Base-by-base conservation (phyloP, 2,113 vertebrate genomes). In the Lipotes vexillifer region DNA sequence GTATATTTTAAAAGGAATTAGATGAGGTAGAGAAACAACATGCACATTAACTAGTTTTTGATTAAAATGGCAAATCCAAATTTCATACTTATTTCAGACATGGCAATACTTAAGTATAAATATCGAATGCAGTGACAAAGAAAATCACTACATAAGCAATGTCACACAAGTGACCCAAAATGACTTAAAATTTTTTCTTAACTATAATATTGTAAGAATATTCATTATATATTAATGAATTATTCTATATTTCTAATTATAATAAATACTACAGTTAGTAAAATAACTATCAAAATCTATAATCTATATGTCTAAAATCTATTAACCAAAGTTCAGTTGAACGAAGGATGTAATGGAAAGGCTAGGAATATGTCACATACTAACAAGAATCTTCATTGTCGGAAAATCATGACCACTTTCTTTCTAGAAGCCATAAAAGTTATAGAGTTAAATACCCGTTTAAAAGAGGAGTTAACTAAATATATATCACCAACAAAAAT, bases 401-500 rank as follows among this genome's bases (percentile, higher is more conserved):
- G 25, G 36, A 93, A 90, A 96, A 96, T 71, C 46, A 75, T 38
- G 3, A 80, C 15, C 25, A 27, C 10, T 80, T 52, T 92, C 41
- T 59, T 92, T 81, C 29, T 20, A 87, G 52, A 94, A 90, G 44
- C 20, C 14, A 41, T n/a, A 72, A 85, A 90, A 66, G 12, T 25
- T 69, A 93, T 23, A 20, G 23, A 68, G 61, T 66, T 77, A 74
- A 88, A 72, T 38, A 31, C 3, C 88, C 31, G 75, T 21, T 88
- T 94, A 44, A 75, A 93, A 96, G 38, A 93, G 2, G 21, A 88
- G 66, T 44, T 95, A 93, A 96, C 38, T 68, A 27, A 63, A 29
- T 31, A 81, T 52, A 38, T 5, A 77, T 36, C 31, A 41, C 3
- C 41, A 75, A 88, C 29, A 92, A 90, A 94, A 81, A 61, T 46